Conservation (phyloP, 2,888 invertebrate genomes). For the Willowsia nigromaculata region DNA sequence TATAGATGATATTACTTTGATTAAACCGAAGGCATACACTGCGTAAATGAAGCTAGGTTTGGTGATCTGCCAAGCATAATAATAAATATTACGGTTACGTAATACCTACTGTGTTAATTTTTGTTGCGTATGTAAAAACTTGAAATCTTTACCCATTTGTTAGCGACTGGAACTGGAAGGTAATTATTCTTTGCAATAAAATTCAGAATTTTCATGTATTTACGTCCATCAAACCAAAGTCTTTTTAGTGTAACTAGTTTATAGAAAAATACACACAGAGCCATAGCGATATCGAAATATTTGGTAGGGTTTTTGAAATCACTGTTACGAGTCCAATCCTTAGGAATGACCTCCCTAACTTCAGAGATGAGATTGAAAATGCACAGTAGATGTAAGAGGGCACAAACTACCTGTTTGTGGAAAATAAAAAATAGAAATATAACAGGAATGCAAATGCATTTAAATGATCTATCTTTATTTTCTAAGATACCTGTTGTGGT, state of each 20-base stretch:
- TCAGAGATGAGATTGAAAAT: not conserved
- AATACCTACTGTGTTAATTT: too few relatives aligned
- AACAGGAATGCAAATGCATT: too few relatives aligned
- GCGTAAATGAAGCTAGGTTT: not conserved
- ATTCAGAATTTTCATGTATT: conserved; percentile 9
- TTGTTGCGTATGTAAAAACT: not conserved
- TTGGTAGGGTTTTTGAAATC: not conserved
- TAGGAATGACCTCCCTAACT: not conserved
- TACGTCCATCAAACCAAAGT: not conserved
- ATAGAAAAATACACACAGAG: not conserved
- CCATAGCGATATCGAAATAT: conserved; percentile 1
- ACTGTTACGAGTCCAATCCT: too few relatives aligned
- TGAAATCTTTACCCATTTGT: not conserved
- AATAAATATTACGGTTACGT: too few relatives aligned
- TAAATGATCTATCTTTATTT: too few relatives aligned
- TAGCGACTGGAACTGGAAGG: not conserved
- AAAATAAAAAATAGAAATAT: not conserved
- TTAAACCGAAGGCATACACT: not conserved
- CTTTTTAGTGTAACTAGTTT: not conserved
- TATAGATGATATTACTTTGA: not conserved
- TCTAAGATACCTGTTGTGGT: conserved; percentile 43
- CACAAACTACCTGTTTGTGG: conserved; percentile 6
- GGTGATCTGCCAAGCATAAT: not conserved
- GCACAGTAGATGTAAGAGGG: not conserved
- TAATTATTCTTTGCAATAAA: not conserved